These are phyloP conservation scores for Ceratosolen solmsi DNA, from an alignment of 1,140 invertebrate genomes.

Conservation along the genomic window DNA sequence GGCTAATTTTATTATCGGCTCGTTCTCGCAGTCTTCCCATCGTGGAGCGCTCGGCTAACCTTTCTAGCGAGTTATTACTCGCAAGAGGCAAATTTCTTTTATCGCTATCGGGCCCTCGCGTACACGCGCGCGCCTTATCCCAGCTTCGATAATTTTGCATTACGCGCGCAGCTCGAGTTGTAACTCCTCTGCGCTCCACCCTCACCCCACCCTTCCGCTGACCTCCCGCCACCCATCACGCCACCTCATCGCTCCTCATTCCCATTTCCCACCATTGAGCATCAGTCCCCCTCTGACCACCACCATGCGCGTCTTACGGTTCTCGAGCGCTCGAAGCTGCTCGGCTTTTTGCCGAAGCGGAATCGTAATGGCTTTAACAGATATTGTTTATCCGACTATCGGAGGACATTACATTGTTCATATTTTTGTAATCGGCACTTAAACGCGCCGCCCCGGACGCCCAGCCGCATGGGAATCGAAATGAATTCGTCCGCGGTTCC, in stretches of 20 bases:
- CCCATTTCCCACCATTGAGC: not conserved
- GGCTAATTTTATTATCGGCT: slow-evolving; percentile 51
- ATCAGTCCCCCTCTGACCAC: too few species aligned
- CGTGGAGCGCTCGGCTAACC: not conserved
- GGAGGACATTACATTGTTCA: slow-evolving; percentile 23
- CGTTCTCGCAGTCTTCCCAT: slow-evolving; percentile 26
- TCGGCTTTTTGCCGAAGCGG: too few species aligned
- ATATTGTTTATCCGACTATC: slow-evolving; percentile 43
- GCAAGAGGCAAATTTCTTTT: slow-evolving; percentile 34
- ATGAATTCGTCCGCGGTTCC: not conserved
- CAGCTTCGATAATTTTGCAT: slow-evolving; percentile 29
- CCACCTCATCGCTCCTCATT: not conserved
- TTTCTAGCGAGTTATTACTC: slow-evolving; percentile 39
- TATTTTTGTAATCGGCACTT: slow-evolving; percentile 19
- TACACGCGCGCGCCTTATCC: not conserved
- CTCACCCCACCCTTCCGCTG: not conserved
- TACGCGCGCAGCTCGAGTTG: not conserved
- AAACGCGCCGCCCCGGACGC: not conserved
- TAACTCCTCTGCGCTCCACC: not conserved
- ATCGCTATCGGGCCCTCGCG: slow-evolving; percentile 21
- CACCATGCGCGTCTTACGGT: not conserved
- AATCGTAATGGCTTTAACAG: slow-evolving; percentile 49
- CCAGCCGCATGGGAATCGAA: not conserved
- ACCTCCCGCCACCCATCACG: not conserved
- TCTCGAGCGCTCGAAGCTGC: too few species aligned